Evolutionary conservation across 2,113 vertebrate species (phyloP), one percentile per base, ranked within the genome.

Genomic region (Campylorhamphus procurvoides): DNA sequence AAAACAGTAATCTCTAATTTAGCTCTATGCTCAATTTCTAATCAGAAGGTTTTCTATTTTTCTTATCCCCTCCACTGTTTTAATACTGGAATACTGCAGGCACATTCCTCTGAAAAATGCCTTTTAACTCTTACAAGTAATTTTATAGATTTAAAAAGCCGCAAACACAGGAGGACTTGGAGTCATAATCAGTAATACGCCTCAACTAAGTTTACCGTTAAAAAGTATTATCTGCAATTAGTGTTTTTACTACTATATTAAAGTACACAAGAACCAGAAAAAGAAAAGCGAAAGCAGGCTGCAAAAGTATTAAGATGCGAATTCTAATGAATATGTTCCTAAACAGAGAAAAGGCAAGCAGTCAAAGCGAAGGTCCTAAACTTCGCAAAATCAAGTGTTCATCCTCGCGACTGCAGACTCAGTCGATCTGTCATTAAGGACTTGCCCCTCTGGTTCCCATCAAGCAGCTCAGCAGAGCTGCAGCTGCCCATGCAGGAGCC

Each of bases 401-500:
- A 12, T 28, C 23, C 50, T 75, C 27, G 18, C 78, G 66, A 69
- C 17, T 63, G 82, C 40, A 93, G 47, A 64, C 78, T 74, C 87
- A 46, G 76, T 74, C 83, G 84, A 77, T 89, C 89, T 97, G 78
- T 89, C 90, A 90, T 92, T 81, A 90, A 96, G 90, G 86, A 91
- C 59, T 81, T 91, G 66, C 73, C 83, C 95, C 93, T 97, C 8
- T 74, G 93, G 87, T 78, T 96, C 60, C 91, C 50, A 74, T 71
- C 94, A 97, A 89, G 84, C 78, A 93, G 93, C 92, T 97, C 90
- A 93, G 78, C 55, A 93, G 76, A 94, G 85, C 78, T 96, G 91
- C 88, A 97, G 97, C 95, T 97, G 93, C 94, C 96, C 84, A 55
- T 64, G 88, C 89, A 93, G 64, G 85, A 94, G 49, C 97, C 98